Base-by-base conservation (phyloP, 2,113 vertebrate genomes). In the Globicephala melas region DNA sequence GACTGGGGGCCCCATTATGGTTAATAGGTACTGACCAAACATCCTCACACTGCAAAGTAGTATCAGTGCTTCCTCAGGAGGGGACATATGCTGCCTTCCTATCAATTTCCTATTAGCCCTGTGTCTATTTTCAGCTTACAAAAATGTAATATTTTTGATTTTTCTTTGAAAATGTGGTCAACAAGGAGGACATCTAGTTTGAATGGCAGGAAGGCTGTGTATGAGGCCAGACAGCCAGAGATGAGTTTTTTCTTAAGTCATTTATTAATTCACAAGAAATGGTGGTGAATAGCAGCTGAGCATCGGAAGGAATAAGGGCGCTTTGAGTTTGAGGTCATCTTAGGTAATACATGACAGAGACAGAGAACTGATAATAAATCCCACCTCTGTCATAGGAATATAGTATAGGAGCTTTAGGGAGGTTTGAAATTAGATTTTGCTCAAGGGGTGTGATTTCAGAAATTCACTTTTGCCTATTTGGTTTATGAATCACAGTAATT, bases 161-260 rank as follows among this genome's bases (percentile, higher is more conserved):
- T 93, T 96, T 55, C 67, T 97, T 87, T 88, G 63, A 8, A 67
- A 58, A 80, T 83, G 33, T 90, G 77, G 65, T 79, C 70, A 79
- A 12, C 89, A 41, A 81, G 44, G 84, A 94, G 85, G 76, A 38
- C 21, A 60, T 94, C 94, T 94, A 92, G 93, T 97, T 33, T 94
- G 74, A 90, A 88, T 84, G 77, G 38, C 76, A 92, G 74, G 83
- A 97, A 94, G 83, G 10, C 20, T 81, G 12, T 58, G 20, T 55
- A 36, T 50, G 28, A 91, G 33, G 44, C 60, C 88, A 79, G 79
- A 47, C 36, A 82, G 55, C n/a, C 83, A 89, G 73, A 74, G 31
- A 20, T 5, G 36, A 87, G 50, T 41, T 70, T 76, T 77, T 89
- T 82, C n/a, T 87, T 83, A 58, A 1, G 25, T 79, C 25, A 26